Percentiles rank a stretch among this genome's conserved stretches.
These are phyloP conservation scores for Perca fluviatilis DNA, from an alignment of 2,113 vertebrate genomes.

Conservation along the genomic window DNA sequence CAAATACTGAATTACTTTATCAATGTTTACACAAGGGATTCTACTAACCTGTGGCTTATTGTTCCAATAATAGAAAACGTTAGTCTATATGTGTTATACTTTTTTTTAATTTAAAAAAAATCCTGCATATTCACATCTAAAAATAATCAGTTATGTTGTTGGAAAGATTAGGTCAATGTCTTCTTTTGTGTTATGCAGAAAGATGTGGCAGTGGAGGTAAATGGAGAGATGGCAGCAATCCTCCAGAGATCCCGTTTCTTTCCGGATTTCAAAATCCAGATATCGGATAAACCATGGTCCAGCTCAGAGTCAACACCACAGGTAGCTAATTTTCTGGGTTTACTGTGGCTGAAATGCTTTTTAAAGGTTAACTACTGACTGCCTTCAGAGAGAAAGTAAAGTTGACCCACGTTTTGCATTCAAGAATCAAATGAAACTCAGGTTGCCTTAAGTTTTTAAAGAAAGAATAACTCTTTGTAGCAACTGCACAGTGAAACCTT, in stretches of 20 bases:
- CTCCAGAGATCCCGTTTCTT: conserved; percentile 77
- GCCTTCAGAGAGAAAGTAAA: background rate
- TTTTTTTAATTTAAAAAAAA: background rate
- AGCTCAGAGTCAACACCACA: conserved; percentile 41
- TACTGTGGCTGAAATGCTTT: background rate
- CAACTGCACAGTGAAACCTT: background rate
- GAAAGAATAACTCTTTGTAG: background rate
- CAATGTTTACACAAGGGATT: background rate
- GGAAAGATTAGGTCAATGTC: background rate
- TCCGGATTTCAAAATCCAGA: conserved; percentile 70
- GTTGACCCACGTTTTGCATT: background rate
- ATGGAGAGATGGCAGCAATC: conserved; percentile 71
- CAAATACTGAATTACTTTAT: background rate
- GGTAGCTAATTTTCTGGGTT: conserved; percentile 38
- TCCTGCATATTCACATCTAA: background rate
- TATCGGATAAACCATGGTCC: conserved; percentile 51
- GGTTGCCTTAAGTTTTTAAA: background rate
- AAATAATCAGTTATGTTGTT: background rate
- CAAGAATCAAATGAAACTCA: background rate
- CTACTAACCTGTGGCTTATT: background rate
- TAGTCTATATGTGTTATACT: background rate
- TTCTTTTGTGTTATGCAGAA: conserved; percentile 62
- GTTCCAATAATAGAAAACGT: background rate
- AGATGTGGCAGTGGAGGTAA: conserved; percentile 66
- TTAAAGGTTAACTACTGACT: background rate